These are phyloP conservation scores for Uria aalge DNA, from an alignment of 2,113 vertebrate genomes.

Conservation along the genomic window DNA sequence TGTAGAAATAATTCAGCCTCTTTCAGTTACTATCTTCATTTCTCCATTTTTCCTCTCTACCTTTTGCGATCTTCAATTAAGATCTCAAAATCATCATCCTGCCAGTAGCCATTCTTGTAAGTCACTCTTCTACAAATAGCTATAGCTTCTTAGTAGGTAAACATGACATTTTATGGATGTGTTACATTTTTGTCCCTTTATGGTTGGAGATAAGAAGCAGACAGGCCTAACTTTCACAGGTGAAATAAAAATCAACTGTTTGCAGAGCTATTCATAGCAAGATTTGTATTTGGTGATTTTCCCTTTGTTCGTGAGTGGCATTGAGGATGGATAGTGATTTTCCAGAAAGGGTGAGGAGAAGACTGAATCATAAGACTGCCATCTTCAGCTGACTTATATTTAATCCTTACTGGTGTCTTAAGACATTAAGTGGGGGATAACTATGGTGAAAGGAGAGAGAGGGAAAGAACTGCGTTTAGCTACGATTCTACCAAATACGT, in stretches of 20 bases:
- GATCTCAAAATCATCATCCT: constrained; percentile 7
- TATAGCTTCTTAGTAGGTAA: not conserved
- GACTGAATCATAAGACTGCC: not conserved
- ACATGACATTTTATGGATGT: constrained; percentile 9
- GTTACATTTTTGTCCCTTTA: not conserved
- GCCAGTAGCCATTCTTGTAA: not conserved
- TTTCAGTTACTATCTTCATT: not conserved
- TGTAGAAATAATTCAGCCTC: not conserved
- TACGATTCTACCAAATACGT: constrained; percentile 18
- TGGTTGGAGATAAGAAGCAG: not conserved
- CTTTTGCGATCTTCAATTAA: not conserved
- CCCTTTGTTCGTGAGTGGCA: not conserved
- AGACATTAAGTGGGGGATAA: not conserved
- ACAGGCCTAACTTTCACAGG: not conserved
- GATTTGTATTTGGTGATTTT: not conserved
- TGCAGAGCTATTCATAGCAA: not conserved
- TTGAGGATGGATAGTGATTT: constrained; percentile 7
- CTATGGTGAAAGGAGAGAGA: not conserved
- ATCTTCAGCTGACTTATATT: not conserved
- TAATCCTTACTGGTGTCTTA: not conserved
- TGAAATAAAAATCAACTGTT: not conserved
- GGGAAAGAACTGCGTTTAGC: constrained; percentile 33
- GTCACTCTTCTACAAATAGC: constrained; percentile 9
- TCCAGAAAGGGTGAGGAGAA: not conserved
- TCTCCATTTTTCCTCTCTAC: not conserved